Conservation (phyloP, 2,113 vertebrate species). For the Clarias macrocephalus region DNA sequence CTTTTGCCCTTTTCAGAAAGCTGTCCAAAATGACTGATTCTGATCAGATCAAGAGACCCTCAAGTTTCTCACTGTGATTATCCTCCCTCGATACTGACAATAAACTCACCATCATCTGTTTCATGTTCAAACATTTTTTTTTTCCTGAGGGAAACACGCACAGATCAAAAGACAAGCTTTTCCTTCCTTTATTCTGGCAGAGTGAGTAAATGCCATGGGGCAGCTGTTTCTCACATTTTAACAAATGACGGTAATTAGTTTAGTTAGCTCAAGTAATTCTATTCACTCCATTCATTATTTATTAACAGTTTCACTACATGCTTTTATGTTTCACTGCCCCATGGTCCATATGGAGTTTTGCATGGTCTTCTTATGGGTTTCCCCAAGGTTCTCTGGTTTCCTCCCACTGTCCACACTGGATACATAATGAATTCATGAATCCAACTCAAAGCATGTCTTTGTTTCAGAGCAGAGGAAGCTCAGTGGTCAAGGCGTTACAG, state of each 20-base stretch:
- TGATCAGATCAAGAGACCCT: constrained; percentile 13
- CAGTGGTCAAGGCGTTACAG: too few species aligned
- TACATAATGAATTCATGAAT: too few species aligned
- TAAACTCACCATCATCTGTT: constrained; percentile 1
- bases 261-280: neutral
- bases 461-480: too few species aligned
- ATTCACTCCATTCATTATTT: neutral
- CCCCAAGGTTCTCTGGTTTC: neutral
- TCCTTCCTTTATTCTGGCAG: neutral
- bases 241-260: neutral
- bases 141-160: neutral
- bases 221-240: neutral
- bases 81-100: neutral
- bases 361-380: neutral
- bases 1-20: neutral
- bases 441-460: too few species aligned
- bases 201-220: neutral
- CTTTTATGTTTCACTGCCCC: neutral
- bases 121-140: constrained; percentile 12
- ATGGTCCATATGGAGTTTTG: neutral
- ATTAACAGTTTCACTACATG: neutral
- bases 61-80: neutral
- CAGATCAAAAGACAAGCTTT: neutral
- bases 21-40: neutral
- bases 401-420: neutral